A percentile compares a stretch with the other conserved stretches of the same genome.
phyloP scores from a whole-genome alignment of 2,888 invertebrate genomes.

The Priocnemis perturbator region DNA sequence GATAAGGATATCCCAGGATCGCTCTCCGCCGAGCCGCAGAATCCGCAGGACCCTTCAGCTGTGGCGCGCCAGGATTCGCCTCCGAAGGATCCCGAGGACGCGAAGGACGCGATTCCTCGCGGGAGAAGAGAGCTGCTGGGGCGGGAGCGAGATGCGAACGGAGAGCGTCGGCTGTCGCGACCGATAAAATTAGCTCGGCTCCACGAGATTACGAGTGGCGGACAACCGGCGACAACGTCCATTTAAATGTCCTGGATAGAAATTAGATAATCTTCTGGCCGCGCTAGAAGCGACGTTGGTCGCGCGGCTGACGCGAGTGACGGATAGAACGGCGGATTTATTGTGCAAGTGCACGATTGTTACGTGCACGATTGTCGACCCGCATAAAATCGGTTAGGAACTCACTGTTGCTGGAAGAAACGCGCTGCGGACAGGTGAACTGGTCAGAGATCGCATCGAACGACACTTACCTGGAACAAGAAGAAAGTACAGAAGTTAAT shows the following conservation, averaged over 20 bases:
- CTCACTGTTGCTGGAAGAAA: too few relatives aligned
- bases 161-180: background rate
- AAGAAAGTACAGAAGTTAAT: slow-evolving; percentile 19
- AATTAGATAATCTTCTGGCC: too few relatives aligned
- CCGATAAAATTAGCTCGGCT: slow-evolving; percentile 13
- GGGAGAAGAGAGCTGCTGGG: background rate
- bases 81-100: slow-evolving; percentile 34
- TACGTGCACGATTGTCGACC: background rate
- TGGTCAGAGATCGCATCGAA: too few relatives aligned
- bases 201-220: too few relatives aligned
- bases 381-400: background rate
- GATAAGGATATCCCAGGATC: slow-evolving; percentile 68
- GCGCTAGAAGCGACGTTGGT: too few relatives aligned
- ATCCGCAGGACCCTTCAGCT: slow-evolving; percentile 61
- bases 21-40: slow-evolving; percentile 64
- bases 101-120: slow-evolving; percentile 13
- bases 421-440: too few relatives aligned
- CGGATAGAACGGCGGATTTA: slow-evolving; percentile 6
- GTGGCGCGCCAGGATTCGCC: slow-evolving; percentile 28
- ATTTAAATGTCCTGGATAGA: too few relatives aligned
- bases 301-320: background rate
- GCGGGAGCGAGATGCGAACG: background rate
- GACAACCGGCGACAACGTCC: too few relatives aligned
- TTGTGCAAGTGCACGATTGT: background rate
- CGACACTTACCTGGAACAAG: slow-evolving; percentile 62